These are phyloP conservation scores for Archaeoteleia sp. DNA, from an alignment of 2,888 invertebrate genomes.

Conservation along the genomic window DNA sequence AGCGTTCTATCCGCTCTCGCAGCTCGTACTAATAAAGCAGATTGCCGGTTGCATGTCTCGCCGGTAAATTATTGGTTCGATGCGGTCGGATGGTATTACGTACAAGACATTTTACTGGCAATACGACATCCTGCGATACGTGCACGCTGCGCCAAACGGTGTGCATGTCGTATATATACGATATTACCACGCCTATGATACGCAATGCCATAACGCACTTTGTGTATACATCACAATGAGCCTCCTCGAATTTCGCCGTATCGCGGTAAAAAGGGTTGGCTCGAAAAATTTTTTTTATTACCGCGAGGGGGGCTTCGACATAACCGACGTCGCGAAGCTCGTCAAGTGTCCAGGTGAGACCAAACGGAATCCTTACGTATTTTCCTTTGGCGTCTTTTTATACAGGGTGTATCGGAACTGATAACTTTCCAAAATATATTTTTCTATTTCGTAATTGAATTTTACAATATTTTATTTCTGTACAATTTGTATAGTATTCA, in stretches of 20 bases:
- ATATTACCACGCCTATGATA: slow-evolving; percentile 15
- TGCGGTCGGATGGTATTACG: slow-evolving; percentile 25
- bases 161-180: not conserved
- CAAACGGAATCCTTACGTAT: slow-evolving; percentile 19
- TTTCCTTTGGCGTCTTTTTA: slow-evolving; percentile 18
- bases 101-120: slow-evolving; percentile 12
- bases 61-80: slow-evolving; percentile 24
- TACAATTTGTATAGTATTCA: too few relatives aligned
- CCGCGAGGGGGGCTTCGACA: slow-evolving; percentile 4
- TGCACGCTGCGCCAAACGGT: not conserved
- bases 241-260: slow-evolving; percentile 31
- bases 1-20: not conserved
- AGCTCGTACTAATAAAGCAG: slow-evolving; percentile 9
- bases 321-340: slow-evolving; percentile 33
- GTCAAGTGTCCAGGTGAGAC: slow-evolving; percentile 48
- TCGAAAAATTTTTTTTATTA: slow-evolving; percentile 1
- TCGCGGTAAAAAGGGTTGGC: slow-evolving; percentile 16
- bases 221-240: slow-evolving; percentile 4
- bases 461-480: too few relatives aligned
- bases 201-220: slow-evolving; percentile 5
- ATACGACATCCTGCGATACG: slow-evolving; percentile 8
- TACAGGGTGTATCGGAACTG: too few relatives aligned
- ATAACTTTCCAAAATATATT: too few relatives aligned
- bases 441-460: too few relatives aligned
- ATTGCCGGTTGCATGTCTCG: slow-evolving; percentile 29